Evolutionary conservation across 2,888 invertebrate genomes (phyloP).

Genomic region (Cerceris ruficornis): DNA sequence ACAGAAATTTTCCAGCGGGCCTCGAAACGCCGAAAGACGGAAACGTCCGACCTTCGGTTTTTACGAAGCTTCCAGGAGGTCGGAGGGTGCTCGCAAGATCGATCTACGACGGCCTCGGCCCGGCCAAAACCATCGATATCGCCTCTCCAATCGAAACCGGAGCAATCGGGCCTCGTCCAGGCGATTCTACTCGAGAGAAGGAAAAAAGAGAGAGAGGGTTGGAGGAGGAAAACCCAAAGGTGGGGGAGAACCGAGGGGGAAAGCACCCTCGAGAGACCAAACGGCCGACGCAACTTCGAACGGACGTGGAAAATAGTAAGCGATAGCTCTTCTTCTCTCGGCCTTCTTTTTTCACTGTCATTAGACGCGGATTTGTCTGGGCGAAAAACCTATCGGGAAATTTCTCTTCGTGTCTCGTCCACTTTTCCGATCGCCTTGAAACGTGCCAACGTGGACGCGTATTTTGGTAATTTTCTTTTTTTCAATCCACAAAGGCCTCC

Average conservation of each 20-base stretch:
- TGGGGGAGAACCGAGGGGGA: not conserved
- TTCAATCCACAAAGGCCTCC: not conserved
- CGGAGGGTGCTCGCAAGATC: constrained; percentile 54
- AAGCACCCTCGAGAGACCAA: constrained; percentile 31
- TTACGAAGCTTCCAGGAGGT: constrained; percentile 9
- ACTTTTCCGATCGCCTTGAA: not conserved
- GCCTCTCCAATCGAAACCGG: constrained; percentile 47
- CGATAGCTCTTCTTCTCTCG: not conserved
- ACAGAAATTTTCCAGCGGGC: not conserved
- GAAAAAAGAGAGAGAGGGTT: not conserved
- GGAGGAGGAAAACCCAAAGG: not conserved
- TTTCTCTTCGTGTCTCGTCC: not conserved
- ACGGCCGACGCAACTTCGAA: constrained; percentile 14
- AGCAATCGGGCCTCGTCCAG: constrained; percentile 36
- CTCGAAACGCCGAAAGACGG: not conserved
- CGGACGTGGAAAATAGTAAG: constrained; percentile 7
- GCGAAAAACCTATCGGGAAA: not conserved
- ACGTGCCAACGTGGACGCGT: not conserved
- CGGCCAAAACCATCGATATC: constrained; percentile 59
- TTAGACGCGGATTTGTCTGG: not conserved
- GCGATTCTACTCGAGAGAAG: constrained; percentile 10
- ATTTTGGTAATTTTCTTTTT: constrained; percentile 2
- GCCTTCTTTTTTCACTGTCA: not conserved
- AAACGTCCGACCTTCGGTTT: constrained; percentile 17
- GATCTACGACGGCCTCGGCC: constrained; percentile 59